Evolutionary conservation across 2,113 vertebrate species (phyloP).

Genomic region (Notarius quadriscutis): DNA sequence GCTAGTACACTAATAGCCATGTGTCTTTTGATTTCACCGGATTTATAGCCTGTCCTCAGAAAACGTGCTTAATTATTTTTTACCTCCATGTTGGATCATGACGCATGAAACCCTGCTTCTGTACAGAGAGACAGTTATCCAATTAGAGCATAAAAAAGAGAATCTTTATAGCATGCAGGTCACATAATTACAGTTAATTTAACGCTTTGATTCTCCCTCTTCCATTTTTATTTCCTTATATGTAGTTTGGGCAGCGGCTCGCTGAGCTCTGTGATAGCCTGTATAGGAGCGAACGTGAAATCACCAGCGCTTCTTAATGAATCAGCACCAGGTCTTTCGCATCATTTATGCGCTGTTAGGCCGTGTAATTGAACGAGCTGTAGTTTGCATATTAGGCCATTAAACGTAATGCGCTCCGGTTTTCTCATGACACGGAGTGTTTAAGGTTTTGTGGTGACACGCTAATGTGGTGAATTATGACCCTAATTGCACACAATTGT

Average conservation of each 20-base stretch:
- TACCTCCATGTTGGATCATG: constrained; percentile 64
- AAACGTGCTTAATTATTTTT: constrained; percentile 76
- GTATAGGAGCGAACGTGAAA: constrained; percentile 77
- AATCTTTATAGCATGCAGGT: constrained; percentile 98
- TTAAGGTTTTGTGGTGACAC: constrained; percentile 93
- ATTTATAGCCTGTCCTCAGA: constrained; percentile 71
- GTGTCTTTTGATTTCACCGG: constrained; percentile 63
- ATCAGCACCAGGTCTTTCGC: constrained; percentile 85
- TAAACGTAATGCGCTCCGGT: constrained; percentile 99
- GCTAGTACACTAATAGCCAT: background rate
- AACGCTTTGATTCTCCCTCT: constrained; percentile 97
- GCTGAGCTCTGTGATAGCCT: constrained; percentile 81
- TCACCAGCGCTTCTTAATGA: constrained; percentile 85
- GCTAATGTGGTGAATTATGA: constrained; percentile 97
- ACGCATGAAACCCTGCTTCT: constrained; percentile 85
- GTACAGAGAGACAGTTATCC: constrained; percentile 93
- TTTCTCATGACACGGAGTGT: constrained; percentile 96
- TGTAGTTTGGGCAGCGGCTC: constrained; percentile 89
- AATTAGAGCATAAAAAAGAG: constrained; percentile 97
- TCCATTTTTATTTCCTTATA: constrained; percentile 99
- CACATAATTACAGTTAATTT: constrained; percentile 99
- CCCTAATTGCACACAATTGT: constrained; percentile 98
- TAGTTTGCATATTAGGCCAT: constrained; percentile 99
- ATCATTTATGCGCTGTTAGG: constrained; percentile 99
- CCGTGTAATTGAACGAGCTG: constrained; percentile 97